phyloP scores from a whole-genome alignment of 2,113 vertebrate genomes.

The Poeciliopsis prolifica region DNA sequence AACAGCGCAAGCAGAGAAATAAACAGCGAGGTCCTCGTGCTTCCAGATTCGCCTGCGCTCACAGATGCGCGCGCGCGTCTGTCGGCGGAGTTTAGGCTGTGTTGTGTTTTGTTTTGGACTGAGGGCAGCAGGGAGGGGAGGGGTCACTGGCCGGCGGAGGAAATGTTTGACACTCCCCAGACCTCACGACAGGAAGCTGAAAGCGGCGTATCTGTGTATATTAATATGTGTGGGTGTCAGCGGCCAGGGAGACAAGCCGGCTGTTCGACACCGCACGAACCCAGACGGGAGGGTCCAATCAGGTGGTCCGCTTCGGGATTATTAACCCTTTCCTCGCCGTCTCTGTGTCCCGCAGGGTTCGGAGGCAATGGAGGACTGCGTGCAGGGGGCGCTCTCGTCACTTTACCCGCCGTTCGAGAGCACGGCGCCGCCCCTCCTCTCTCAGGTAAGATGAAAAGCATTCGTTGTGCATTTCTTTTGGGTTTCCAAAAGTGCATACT shows the following conservation, averaged over 20 bases:
- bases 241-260: conserved; percentile 45
- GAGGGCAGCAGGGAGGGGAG: not conserved
- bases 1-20: conserved; percentile 63
- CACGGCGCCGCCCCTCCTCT: conserved; percentile 89
- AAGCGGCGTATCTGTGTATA: conserved; percentile 41
- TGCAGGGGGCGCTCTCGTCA: conserved; percentile 91
- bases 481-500: conserved; percentile 5
- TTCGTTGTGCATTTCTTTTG: not conserved
- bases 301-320: conserved; percentile 37
- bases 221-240: conserved; percentile 43
- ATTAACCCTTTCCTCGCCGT: conserved; percentile 39
- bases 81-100: conserved; percentile 15
- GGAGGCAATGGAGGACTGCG: conserved; percentile 92
- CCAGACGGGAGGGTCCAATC: conserved; percentile 47
- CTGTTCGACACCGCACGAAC: conserved; percentile 60
- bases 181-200: conserved; percentile 72
- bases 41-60: not conserved
- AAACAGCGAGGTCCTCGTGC: conserved; percentile 63
- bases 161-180: conserved; percentile 73
- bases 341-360: conserved; percentile 79
- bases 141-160: conserved; percentile 42
- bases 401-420: conserved; percentile 93
- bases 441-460: conserved; percentile 76
- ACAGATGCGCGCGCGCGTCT: conserved; percentile 2
- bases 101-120: conserved; percentile 47